These are phyloP conservation scores for Chromoteleia sp. DNA, from an alignment of 2,888 invertebrate species.

Conservation along the genomic window DNA sequence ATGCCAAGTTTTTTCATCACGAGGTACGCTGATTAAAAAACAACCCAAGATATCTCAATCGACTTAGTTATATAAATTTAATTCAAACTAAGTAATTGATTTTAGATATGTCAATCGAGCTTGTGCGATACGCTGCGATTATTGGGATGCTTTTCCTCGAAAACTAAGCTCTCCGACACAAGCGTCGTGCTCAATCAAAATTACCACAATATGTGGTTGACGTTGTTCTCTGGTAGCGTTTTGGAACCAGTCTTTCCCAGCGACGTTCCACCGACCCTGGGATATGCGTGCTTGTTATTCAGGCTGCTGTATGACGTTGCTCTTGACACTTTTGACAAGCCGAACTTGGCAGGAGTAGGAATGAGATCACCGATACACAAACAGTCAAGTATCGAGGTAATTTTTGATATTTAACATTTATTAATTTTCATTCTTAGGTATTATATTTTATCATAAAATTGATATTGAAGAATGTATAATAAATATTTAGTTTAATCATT, in stretches of 20 bases:
- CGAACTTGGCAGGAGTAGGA: constrained; percentile 88
- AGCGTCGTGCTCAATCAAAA: constrained; percentile 75
- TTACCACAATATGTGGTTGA: constrained; percentile 87
- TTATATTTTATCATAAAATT: too few relatives aligned
- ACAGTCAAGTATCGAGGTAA: constrained; percentile 88
- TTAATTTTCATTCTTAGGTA: not conserved
- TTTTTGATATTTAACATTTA: constrained; percentile 36
- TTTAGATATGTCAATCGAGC: constrained; percentile 95
- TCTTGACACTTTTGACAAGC: constrained; percentile 97
- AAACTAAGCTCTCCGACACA: constrained; percentile 85
- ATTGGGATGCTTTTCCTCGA: constrained; percentile 94
- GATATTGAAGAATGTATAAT: too few relatives aligned
- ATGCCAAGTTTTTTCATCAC: constrained; percentile 98
- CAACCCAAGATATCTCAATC: not conserved
- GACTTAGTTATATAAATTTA: constrained; percentile 3
- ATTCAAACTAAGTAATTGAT: constrained; percentile 14
- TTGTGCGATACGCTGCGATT: constrained; percentile 96
- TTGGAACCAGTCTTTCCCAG: constrained; percentile 89
- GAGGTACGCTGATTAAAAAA: constrained; percentile 87
- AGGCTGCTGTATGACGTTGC: constrained; percentile 97
- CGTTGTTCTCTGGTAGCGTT: constrained; percentile 91
- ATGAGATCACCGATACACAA: constrained; percentile 88
- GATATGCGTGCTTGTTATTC: constrained; percentile 93
- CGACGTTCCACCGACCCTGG: constrained; percentile 91
- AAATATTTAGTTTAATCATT: too few relatives aligned